A percentile compares a stretch with the other conserved stretches of the same genome.
These are phyloP conservation scores for Petrolisthes cinctipes DNA, from an alignment of 2,888 invertebrate genomes.

Conservation along the genomic window DNA sequence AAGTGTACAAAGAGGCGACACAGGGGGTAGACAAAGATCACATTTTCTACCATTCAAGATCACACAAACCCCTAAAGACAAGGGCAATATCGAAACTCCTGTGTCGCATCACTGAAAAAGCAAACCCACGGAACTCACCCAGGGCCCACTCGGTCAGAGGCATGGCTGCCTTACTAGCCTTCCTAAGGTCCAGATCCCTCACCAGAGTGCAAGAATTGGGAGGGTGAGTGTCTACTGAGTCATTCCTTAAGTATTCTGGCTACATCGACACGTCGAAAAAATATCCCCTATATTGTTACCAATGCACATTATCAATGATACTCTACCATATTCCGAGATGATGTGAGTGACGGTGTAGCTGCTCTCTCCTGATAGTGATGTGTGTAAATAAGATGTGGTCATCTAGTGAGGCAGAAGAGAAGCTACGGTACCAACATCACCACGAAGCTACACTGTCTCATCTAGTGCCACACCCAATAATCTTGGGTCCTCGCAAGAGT, in stretches of 20 bases:
- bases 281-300: no score
- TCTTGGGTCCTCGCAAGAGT: no score
- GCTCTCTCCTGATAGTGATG: no score
- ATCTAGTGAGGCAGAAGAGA: no score
- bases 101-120: background rate
- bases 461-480: no score
- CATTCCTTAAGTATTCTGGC: conserved; percentile 12
- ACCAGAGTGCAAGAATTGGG: conserved; percentile 12
- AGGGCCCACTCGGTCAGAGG: background rate
- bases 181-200: background rate
- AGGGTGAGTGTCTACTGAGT: background rate
- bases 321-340: no score
- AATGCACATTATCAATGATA: no score
- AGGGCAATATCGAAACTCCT: background rate
- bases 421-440: no score
- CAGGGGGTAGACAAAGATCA: background rate
- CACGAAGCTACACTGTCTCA: no score
- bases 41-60: background rate
- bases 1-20: background rate
- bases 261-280: no score
- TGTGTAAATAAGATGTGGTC: no score
- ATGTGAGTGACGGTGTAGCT: no score
- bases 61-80: background rate
- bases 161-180: background rate
- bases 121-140: conserved; percentile 10